Conservation (phyloP, 2,113 vertebrate species). For the Phasianus colchicus region DNA sequence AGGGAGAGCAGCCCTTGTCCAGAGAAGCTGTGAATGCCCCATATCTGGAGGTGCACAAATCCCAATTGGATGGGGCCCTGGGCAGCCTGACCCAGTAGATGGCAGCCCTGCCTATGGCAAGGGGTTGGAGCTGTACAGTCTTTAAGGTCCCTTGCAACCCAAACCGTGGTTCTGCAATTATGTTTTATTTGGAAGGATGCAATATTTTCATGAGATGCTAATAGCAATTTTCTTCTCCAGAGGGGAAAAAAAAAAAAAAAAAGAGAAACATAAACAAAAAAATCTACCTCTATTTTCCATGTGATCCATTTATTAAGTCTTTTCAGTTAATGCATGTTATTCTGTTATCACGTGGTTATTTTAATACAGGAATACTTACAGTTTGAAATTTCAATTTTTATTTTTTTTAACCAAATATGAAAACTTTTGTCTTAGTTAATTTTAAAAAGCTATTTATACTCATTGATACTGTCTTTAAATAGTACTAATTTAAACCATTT, state of each 20-base stretch:
- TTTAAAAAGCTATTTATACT: background rate
- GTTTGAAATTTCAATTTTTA: background rate
- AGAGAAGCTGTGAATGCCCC: too few relatives aligned
- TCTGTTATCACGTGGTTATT: background rate
- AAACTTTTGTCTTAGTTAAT: background rate
- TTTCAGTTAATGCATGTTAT: background rate
- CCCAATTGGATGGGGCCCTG: too few relatives aligned
- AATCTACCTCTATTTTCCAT: background rate
- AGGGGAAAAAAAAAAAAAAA: background rate
- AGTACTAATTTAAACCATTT: background rate
- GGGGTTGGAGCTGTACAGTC: too few relatives aligned
- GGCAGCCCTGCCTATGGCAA: too few relatives aligned
- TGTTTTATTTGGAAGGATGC: background rate
- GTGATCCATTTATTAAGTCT: background rate
- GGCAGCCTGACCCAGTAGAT: too few relatives aligned
- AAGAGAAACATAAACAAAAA: too few relatives aligned
- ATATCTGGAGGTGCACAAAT: too few relatives aligned
- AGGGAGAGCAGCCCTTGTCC: too few relatives aligned
- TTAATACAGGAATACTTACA: background rate
- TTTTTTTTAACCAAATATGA: fast-evolving
- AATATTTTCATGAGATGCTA: background rate
- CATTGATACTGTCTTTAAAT: background rate
- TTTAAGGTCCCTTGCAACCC: too few relatives aligned
- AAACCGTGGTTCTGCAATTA: background rate
- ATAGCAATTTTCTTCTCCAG: fast-evolving